Base-by-base conservation (phyloP, 2,888 invertebrate genomes). In the Yponomeuta plumbellus region DNA sequence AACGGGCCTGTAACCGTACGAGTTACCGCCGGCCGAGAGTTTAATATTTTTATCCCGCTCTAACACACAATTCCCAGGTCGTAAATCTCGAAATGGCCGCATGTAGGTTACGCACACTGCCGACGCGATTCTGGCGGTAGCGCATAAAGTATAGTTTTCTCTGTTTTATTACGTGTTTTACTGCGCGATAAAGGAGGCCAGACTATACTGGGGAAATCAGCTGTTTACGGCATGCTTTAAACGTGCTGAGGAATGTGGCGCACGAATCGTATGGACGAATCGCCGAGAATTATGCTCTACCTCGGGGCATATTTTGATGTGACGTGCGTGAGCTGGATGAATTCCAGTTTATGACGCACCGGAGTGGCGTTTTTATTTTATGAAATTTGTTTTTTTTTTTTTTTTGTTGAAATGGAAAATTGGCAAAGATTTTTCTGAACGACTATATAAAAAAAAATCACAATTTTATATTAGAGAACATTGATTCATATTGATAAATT, bases 11-110 rank as follows among this genome's bases (percentile, higher is more conserved):
- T 82, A 81, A 75, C 79, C 66, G 81, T 80, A 84, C 80, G 79
- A 80, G 80, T 85, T 85, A 75, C 82, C 81, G 85, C 80, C 86
- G 84, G 86, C 83, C 78, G 80, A 83, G 88, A 88, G 88, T 85
- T 83, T 83, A 84, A 86, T 89, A 83, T 85, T 86, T 87, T 86
- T 84, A 84, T 92, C 92, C 83, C 90, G 78, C 79, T 92, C 91
- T 84, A 86, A 88, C 92, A 84, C 88, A 86, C 90, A 92, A 90
- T 92, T 92, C 92, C 92, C 92, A 92, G 92, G 83, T 92, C 92
- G 92, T 92, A 92, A 92, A 92, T 92, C 91, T 90, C 83, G 92
- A 92, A 92, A 92, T 90, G 91, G 92, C 92, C 92, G 91, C 91
- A 91, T 91, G 90, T 91, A 91, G 91, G 90, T 91, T 91, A 91